Evolutionary conservation across 2,888 invertebrate species (phyloP).

Genomic region (Nemotelus nigrinus): DNA sequence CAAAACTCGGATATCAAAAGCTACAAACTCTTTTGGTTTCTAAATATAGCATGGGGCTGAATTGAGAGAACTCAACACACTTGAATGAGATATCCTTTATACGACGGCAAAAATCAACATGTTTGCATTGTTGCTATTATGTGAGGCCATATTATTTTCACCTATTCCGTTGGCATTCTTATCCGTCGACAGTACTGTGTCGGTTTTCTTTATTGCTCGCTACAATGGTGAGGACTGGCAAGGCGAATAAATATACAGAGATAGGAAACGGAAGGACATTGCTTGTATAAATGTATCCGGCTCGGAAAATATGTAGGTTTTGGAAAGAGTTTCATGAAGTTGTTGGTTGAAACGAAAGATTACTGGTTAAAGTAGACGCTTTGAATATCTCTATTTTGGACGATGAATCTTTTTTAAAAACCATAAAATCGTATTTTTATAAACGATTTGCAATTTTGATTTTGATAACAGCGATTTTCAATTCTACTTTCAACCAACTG

Average conservation of each 20-base stretch:
- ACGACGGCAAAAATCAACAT: slow-evolving; percentile 11
- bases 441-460: too few species aligned
- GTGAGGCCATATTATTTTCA: slow-evolving; percentile 3
- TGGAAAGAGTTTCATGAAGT: slow-evolving; percentile 9
- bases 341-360: too few species aligned
- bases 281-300: slow-evolving; percentile 44
- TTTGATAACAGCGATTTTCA: too few species aligned
- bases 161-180: not conserved
- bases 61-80: not conserved
- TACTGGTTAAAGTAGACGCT: too few species aligned
- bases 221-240: slow-evolving; percentile 9
- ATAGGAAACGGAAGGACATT: slow-evolving; percentile 40
- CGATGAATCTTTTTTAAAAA: too few species aligned
- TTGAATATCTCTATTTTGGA: too few species aligned
- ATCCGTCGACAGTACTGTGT: not conserved
- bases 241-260: slow-evolving; percentile 35
- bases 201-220: not conserved
- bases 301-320: slow-evolving; percentile 31
- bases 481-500: too few species aligned
- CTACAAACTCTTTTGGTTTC: slow-evolving; percentile 19
- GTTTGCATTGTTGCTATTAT: slow-evolving; percentile 21
- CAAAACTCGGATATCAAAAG: slow-evolving; percentile 43
- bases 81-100: not conserved
- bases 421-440: too few species aligned
- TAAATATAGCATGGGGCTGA: not conserved